Conservation (phyloP, 1,140 invertebrate genomes). For the Macrocentrus cingulum region DNA sequence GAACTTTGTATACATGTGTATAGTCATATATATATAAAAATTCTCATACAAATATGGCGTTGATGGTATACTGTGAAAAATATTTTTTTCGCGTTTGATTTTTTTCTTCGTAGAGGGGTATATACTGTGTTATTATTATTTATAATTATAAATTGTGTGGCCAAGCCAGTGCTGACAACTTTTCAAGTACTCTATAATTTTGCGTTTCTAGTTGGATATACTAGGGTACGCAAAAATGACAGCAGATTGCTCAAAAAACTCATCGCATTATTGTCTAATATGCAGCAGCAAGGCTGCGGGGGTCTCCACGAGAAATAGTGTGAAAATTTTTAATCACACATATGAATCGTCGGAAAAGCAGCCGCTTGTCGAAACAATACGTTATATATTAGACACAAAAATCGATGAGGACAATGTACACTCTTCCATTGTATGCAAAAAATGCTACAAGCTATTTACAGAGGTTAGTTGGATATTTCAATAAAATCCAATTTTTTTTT, state of each 20-base stretch:
- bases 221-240: conserved; percentile 47
- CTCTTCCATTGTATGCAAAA: conserved; percentile 64
- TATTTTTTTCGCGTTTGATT: too few relatives aligned
- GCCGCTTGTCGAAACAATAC: conserved; percentile 56
- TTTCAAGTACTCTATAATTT: conserved; percentile 38
- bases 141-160: conserved; percentile 46
- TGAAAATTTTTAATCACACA: conserved; percentile 57
- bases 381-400: conserved; percentile 56
- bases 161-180: conserved; percentile 57
- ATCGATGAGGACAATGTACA: conserved; percentile 58
- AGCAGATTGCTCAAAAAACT: conserved; percentile 42
- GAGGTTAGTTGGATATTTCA: conserved; percentile 55
- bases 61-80: too few relatives aligned
- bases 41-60: too few relatives aligned
- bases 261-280: conserved; percentile 58
- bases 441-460: conserved; percentile 65
- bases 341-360: conserved; percentile 50
- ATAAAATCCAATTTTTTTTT: too few relatives aligned
- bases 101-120: too few relatives aligned
- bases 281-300: conserved; percentile 62
- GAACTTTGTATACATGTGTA: too few relatives aligned
- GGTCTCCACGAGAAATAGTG: conserved; percentile 59
- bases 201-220: too few relatives aligned
- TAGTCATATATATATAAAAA: too few relatives aligned
- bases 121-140: conserved; percentile 38